A percentile compares a stretch with the other conserved stretches of the same genome.
phyloP scores from a whole-genome alignment of 2,113 vertebrate genomes.

The Chinchilla lanigera region DNA sequence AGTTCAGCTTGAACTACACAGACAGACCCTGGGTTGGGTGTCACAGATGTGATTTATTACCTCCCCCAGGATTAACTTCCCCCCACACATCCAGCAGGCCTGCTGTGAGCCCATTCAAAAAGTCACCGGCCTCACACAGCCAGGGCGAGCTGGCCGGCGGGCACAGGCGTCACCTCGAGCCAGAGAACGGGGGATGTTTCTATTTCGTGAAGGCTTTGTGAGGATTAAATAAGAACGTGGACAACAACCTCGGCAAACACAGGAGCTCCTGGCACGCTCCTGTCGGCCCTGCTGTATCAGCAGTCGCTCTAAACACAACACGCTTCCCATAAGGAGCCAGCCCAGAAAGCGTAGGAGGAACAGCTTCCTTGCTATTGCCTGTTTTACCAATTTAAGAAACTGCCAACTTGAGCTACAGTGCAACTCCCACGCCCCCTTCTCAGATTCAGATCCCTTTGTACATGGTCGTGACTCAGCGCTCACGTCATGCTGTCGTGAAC shows the following conservation, averaged over 20 bases:
- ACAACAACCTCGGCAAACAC: background rate
- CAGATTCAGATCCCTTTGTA: background rate
- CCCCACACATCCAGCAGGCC: background rate
- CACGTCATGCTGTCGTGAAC: background rate
- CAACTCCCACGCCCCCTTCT: background rate
- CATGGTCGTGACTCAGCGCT: background rate
- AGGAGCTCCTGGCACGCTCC: background rate
- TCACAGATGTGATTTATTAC: background rate
- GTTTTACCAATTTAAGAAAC: background rate
- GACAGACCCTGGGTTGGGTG: background rate
- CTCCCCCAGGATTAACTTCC: background rate
- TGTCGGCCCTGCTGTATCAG: background rate
- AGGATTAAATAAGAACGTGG: no score
- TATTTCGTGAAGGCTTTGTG: background rate
- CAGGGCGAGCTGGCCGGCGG: rapidly evolving
- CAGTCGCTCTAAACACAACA: background rate
- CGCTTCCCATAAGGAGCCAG: background rate
- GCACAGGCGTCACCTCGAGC: background rate
- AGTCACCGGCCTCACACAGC: no score
- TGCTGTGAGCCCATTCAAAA: background rate
- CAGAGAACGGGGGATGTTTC: background rate
- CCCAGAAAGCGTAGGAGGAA: background rate
- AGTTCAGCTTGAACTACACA: background rate
- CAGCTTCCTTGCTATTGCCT: background rate
- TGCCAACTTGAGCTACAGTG: background rate